Percentiles rank a stretch among this genome's conserved stretches.
Conservation (phyloP, 92 coral and sea anemone species). For the Porites cylindrica region DNA sequence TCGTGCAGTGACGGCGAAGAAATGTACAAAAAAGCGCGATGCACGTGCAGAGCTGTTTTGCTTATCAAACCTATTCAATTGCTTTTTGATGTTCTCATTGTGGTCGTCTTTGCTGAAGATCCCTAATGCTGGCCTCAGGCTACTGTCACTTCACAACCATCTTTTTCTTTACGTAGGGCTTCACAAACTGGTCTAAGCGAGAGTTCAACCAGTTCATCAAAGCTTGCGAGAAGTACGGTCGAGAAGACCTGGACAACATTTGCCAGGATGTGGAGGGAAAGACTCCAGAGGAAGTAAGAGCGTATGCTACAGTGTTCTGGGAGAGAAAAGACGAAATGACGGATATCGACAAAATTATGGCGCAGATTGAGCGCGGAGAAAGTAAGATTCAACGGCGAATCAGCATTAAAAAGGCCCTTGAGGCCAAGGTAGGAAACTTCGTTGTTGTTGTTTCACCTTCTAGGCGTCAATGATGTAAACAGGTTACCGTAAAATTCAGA, state of each 20-base stretch:
- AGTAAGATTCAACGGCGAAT: constrained; percentile 96
- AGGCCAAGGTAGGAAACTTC: constrained; percentile 86
- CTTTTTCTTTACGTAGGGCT: constrained; percentile 67
- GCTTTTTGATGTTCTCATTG: no score
- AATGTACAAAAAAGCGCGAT: no score
- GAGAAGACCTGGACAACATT: constrained; percentile 95
- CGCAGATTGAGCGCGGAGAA: constrained; percentile 99
- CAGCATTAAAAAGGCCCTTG: constrained; percentile 97
- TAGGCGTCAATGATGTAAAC: background rate
- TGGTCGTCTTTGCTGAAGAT: no score
- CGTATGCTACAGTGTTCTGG: constrained; percentile 96
- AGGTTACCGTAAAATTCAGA: no score
- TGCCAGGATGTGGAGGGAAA: constrained; percentile 98
- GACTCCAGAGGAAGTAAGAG: constrained; percentile 95
- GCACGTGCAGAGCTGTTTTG: no score
- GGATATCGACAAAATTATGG: constrained; percentile 94
- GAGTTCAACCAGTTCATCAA: constrained; percentile 98
- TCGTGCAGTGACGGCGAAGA: no score
- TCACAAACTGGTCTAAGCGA: constrained; percentile 98
- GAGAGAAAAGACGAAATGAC: constrained; percentile 96
- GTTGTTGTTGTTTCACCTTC: background rate
- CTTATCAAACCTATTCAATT: no score
- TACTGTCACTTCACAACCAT: no score
- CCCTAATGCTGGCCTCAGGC: no score
- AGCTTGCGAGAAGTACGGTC: constrained; percentile 97